These are phyloP conservation scores for Odontomachus brunneus DNA, from an alignment of 1,140 invertebrate genomes.

Conservation along the genomic window DNA sequence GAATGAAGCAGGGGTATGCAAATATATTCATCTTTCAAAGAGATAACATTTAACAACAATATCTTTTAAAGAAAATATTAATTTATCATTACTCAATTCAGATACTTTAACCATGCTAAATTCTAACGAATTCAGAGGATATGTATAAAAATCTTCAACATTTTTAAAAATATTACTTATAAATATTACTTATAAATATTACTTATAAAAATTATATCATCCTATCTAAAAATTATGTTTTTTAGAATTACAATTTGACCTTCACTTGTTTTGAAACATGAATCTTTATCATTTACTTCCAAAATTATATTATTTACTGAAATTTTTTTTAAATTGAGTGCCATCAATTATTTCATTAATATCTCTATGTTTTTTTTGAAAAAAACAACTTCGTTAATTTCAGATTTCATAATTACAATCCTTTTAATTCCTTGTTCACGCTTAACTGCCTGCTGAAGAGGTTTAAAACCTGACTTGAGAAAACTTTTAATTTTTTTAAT, in stretches of 20 bases:
- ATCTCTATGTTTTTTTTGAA: slow-evolving; percentile 22
- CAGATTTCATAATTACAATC: slow-evolving; percentile 8
- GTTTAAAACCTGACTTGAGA: neutral
- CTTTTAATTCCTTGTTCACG: neutral
- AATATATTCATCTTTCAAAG: slow-evolving; percentile 1
- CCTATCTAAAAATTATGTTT: neutral
- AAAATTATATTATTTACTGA: slow-evolving; percentile 13
- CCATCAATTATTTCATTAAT: slow-evolving; percentile 20
- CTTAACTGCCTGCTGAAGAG: slow-evolving; percentile 21
- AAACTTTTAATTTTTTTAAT: slow-evolving; percentile 27
- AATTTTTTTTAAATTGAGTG: slow-evolving; percentile 1
- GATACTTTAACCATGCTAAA: slow-evolving; percentile 19
- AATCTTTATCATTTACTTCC: slow-evolving; percentile 5
- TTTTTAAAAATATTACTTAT: slow-evolving; percentile 21
- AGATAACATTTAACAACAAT: slow-evolving; percentile 9
- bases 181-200: too few species aligned
- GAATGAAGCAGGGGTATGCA: slow-evolving; percentile 13
- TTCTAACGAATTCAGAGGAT: slow-evolving; percentile 16
- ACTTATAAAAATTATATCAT: slow-evolving; percentile 22
- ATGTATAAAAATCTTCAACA: slow-evolving; percentile 14
- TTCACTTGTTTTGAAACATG: slow-evolving; percentile 3
- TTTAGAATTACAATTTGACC: neutral
- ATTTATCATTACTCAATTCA: slow-evolving; percentile 13
- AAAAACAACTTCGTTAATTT: slow-evolving; percentile 19
- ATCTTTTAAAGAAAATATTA: slow-evolving; percentile 10